Conservation (phyloP, 1,140 invertebrate species). For the Wasmannia auropunctata region DNA sequence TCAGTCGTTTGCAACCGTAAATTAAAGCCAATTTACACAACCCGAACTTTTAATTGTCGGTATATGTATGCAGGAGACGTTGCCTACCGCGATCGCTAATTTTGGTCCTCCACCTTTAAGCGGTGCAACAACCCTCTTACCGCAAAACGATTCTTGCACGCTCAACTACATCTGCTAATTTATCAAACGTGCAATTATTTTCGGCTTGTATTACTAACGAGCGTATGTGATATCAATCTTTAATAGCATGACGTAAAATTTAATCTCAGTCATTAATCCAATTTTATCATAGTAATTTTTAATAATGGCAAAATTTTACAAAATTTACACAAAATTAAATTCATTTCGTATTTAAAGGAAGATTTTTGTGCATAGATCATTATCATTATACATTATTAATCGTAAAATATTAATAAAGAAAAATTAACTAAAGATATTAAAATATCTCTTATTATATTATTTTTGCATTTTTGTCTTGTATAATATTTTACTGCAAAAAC, state of each 20-base stretch:
- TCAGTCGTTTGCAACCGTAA: slow-evolving; percentile 2
- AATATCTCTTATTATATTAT: neutral
- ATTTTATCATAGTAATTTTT: neutral
- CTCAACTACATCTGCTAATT: neutral
- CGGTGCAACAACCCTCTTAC: neutral
- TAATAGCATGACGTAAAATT: neutral
- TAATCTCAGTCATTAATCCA: neutral
- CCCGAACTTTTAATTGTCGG: slow-evolving; percentile 8
- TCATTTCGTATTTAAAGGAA: slow-evolving; percentile 1
- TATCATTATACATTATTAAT: neutral
- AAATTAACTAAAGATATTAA: neutral
- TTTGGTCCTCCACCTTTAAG: neutral
- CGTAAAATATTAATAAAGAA: neutral
- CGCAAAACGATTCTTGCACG: neutral
- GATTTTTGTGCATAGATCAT: neutral
- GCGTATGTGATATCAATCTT: neutral
- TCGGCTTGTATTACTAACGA: neutral
- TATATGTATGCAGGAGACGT: neutral
- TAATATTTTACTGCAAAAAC: neutral
- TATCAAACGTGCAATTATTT: slow-evolving; percentile 11
- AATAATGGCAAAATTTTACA: neutral
- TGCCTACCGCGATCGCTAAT: neutral
- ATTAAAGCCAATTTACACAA: slow-evolving; percentile 37
- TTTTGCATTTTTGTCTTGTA: neutral
- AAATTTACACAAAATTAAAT: neutral